A percentile compares a stretch with the other conserved stretches of the same genome.
Conservation (phyloP, 2,113 vertebrate genomes). For the Mus spicilegus region DNA sequence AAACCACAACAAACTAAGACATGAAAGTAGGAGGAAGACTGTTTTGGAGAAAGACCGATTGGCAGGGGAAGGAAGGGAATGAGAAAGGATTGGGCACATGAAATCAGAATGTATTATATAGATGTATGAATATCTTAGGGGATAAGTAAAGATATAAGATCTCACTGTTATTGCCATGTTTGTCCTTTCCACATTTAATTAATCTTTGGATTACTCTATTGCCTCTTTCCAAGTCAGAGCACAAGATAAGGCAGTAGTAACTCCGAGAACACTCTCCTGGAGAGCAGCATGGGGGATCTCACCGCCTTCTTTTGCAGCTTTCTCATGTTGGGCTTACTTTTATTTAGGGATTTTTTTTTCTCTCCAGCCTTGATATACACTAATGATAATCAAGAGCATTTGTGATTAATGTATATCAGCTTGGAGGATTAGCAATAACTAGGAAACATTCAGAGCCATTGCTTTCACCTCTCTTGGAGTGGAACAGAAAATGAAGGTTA, state of each 20-base stretch:
- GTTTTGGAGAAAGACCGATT: neutral
- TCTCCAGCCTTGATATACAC: neutral
- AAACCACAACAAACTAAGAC: neutral
- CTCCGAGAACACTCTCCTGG: neutral
- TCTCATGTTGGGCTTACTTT: neutral
- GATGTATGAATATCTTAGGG: neutral
- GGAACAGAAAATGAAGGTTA: slow-evolving; percentile 41
- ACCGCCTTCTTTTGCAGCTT: neutral
- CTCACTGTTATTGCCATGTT: neutral
- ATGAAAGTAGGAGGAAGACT: neutral
- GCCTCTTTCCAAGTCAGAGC: neutral
- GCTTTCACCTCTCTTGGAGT: neutral
- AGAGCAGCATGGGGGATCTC: neutral
- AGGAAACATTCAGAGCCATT: neutral
- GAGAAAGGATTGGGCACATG: neutral
- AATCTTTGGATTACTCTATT: neutral
- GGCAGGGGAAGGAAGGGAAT: no score
- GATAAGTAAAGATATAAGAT: neutral
- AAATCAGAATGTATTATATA: neutral
- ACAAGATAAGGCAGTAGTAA: neutral
- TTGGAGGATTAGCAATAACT: slow-evolving; percentile 16
- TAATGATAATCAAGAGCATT: neutral
- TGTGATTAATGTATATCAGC: slow-evolving; percentile 24
- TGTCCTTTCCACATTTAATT: slow-evolving; percentile 24
- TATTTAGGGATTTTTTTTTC: neutral